phyloP scores from a whole-genome alignment of 2,797 vertebrate genomes.

The Pelodytes ibericus region DNA sequence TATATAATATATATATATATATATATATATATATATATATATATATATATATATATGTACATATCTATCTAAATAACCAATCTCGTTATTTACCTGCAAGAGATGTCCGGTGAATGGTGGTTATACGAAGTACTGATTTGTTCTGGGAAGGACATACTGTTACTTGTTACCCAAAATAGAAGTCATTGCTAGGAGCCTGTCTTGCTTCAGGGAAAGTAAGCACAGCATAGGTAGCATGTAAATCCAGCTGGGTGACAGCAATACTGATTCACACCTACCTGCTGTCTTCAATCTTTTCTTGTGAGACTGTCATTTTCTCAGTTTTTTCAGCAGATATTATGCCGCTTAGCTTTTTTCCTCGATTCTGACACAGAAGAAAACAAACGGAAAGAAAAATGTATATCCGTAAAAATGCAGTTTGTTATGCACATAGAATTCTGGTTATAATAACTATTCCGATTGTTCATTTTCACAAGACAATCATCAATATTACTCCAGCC shows the following conservation, averaged over 20 bases:
- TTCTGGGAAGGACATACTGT: slow-evolving; percentile 42
- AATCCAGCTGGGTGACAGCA: slow-evolving; percentile 51
- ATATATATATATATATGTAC: not conserved
- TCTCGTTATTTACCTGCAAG: slow-evolving; percentile 7
- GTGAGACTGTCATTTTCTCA: slow-evolving; percentile 54
- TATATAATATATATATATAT: no score
- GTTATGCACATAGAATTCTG: not conserved
- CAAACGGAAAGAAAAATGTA: slow-evolving; percentile 20
- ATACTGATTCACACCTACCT: slow-evolving; percentile 68
- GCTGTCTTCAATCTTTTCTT: slow-evolving; percentile 62
- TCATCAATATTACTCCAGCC: not conserved
- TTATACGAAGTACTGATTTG: slow-evolving; percentile 10
- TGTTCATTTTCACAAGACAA: not conserved
- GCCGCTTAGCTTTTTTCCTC: slow-evolving; percentile 56
- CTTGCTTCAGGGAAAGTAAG: slow-evolving; percentile 26
- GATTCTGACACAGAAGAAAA: slow-evolving; percentile 52
- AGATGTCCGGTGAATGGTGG: not conserved
- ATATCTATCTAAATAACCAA: not conserved
- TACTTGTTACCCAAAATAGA: slow-evolving; percentile 20
- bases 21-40: not conserved
- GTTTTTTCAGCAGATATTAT: slow-evolving; percentile 60
- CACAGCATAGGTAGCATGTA: slow-evolving; percentile 39
- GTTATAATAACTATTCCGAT: not conserved
- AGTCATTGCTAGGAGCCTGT: slow-evolving; percentile 9
- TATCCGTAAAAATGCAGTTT: not conserved